A percentile compares a stretch with the other conserved stretches of the same genome.
Evolutionary conservation across 2,888 invertebrate species (phyloP).

Genomic region (Leistus spinibarbis): DNA sequence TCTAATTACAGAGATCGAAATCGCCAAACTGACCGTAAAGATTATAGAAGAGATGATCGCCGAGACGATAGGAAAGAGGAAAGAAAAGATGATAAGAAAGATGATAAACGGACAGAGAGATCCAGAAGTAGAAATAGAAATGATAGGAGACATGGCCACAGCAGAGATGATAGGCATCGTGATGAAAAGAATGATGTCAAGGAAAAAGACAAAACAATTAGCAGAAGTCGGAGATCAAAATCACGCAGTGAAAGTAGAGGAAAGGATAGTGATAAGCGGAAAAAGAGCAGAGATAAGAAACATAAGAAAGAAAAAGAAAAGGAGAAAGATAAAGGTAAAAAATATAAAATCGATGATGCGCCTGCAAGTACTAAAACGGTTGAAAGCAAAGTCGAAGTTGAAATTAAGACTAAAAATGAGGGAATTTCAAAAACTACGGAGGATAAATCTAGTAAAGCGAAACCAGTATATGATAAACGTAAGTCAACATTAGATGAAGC

Average conservation of each 20-base stretch:
- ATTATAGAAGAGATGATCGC: slow-evolving; percentile 45
- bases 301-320: slow-evolving; percentile 47
- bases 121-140: slow-evolving; percentile 14
- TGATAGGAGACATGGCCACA: slow-evolving; percentile 21
- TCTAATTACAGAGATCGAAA: slow-evolving; percentile 52
- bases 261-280: slow-evolving; percentile 25
- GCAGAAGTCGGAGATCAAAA: slow-evolving; percentile 16
- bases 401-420: slow-evolving; percentile 43
- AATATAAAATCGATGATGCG: slow-evolving; percentile 53
- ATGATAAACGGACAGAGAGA: slow-evolving; percentile 31
- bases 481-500: slow-evolving; percentile 74
- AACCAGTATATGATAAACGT: slow-evolving; percentile 57
- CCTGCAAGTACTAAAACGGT: slow-evolving; percentile 38
- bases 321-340: slow-evolving; percentile 50
- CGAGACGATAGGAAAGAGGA: slow-evolving; percentile 35
- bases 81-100: slow-evolving; percentile 34
- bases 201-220: slow-evolving; percentile 37
- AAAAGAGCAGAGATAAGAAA: slow-evolving; percentile 43
- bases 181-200: slow-evolving; percentile 41
- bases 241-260: slow-evolving; percentile 37
- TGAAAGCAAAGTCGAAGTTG: slow-evolving; percentile 44
- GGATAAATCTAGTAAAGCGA: slow-evolving; percentile 40
- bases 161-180: slow-evolving; percentile 22
- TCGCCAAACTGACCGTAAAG: slow-evolving; percentile 52
- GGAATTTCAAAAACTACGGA: slow-evolving; percentile 43